Evolutionary conservation across 1,140 invertebrate genomes (phyloP).

Genomic region (Venustaconcha ellipsiformis): DNA sequence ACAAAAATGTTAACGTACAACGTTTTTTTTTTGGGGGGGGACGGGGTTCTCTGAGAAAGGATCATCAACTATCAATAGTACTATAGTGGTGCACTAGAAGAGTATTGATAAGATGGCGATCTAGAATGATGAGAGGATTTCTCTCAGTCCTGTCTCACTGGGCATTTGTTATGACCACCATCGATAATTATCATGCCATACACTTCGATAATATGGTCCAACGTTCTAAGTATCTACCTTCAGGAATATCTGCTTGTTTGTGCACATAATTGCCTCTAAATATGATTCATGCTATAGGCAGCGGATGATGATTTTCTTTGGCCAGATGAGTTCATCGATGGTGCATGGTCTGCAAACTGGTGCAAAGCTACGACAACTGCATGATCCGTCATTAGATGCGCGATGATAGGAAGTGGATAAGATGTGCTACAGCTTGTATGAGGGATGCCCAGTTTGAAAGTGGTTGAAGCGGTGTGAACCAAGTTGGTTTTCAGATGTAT

Average conservation of each 20-base stretch:
- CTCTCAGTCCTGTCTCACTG: neutral
- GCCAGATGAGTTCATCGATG: neutral
- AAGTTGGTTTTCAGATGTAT: neutral
- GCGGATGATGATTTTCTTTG: neutral
- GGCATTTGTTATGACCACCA: conserved; percentile 1
- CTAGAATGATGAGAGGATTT: conserved; percentile 8
- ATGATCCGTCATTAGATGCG: neutral
- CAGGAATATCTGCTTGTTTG: neutral
- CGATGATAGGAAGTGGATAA: neutral
- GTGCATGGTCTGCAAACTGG: neutral
- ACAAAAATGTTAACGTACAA: too few species aligned
- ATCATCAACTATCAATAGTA: too few species aligned
- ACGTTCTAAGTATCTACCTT: neutral
- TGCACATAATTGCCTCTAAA: conserved; percentile 6
- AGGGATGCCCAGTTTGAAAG: conserved; percentile 21
- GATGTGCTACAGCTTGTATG: conserved; percentile 5
- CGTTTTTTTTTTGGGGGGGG: too few species aligned
- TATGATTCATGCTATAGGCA: conserved; percentile 14
- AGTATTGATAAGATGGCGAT: neutral
- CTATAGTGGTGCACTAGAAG: neutral
- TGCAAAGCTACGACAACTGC: conserved; percentile 3
- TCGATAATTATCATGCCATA: neutral
- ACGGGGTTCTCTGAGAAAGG: too few species aligned
- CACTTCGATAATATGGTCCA: conserved; percentile 5
- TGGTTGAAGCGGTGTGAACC: conserved; percentile 8